Evolutionary conservation across 2,888 invertebrate genomes (phyloP).

Genomic region (Eurytoma adleriae): DNA sequence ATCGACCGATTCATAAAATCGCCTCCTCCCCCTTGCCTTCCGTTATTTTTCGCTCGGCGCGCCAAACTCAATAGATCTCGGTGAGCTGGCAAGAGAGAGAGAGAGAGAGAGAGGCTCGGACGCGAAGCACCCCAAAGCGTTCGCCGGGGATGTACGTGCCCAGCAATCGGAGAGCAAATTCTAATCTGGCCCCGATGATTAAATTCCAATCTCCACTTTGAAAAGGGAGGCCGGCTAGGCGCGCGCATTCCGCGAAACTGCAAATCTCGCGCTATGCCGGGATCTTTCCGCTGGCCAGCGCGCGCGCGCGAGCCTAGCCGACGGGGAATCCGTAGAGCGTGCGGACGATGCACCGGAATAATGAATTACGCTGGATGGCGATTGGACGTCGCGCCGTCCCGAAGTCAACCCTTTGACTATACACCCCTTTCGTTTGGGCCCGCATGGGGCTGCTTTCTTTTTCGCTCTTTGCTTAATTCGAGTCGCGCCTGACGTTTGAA

Average conservation of each 20-base stretch:
- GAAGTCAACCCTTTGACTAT: no score
- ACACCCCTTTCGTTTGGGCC: no score
- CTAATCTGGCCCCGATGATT: constrained; percentile 47
- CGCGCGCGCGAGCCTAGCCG: background rate
- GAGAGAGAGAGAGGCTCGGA: background rate
- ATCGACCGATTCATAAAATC: background rate
- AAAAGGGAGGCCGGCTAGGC: constrained; percentile 16
- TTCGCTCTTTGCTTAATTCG: no score
- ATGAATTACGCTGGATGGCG: no score
- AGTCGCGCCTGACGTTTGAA: no score
- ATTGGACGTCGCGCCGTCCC: no score
- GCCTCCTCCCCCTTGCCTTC: constrained; percentile 6
- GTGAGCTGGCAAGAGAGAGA: background rate
- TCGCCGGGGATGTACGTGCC: background rate
- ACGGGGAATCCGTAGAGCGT: background rate
- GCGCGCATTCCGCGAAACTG: constrained; percentile 43
- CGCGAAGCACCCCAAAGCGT: background rate
- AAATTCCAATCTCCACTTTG: constrained; percentile 52
- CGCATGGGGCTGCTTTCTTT: no score
- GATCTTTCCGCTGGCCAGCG: constrained; percentile 21
- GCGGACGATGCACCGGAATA: no score
- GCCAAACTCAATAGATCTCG: constrained; percentile 7
- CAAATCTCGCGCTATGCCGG: constrained; percentile 28
- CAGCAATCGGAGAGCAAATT: constrained; percentile 44
- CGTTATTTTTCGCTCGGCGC: constrained; percentile 22